These are phyloP conservation scores for Hyla sarda DNA, from an alignment of 2,113 vertebrate species.

Conservation along the genomic window DNA sequence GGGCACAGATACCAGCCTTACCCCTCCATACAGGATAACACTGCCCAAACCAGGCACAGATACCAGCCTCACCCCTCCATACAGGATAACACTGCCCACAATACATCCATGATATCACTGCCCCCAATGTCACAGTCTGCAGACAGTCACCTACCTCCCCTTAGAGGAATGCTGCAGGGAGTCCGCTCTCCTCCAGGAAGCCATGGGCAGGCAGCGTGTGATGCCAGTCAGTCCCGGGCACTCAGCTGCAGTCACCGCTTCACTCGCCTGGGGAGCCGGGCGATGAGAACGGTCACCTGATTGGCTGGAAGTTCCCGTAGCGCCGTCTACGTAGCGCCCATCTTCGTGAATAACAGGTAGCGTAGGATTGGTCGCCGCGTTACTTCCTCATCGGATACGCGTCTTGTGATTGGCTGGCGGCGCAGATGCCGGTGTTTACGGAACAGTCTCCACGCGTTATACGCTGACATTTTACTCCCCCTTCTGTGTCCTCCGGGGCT, in stretches of 20 bases:
- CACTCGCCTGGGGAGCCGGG: neutral
- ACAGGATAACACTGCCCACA: no score
- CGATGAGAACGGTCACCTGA: neutral
- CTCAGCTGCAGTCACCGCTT: neutral
- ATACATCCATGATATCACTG: no score
- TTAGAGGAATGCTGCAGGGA: slow-evolving; percentile 61
- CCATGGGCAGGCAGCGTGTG: slow-evolving; percentile 64
- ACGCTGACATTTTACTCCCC: no score
- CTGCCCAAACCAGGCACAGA: no score
- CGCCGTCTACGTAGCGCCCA: neutral
- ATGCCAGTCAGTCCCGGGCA: neutral
- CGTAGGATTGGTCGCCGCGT: neutral
- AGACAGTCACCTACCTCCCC: slow-evolving; percentile 68
- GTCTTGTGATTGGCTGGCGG: neutral
- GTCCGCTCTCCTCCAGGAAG: slow-evolving; percentile 69
- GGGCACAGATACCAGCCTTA: no score
- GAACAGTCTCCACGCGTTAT: neutral
- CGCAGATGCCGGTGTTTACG: neutral
- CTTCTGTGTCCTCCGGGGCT: no score
- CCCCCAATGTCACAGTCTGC: no score
- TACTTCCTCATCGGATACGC: slow-evolving; percentile 20
- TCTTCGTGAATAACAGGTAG: neutral
- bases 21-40: no score
- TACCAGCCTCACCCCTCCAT: no score
- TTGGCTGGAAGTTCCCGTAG: slow-evolving; percentile 47